Conservation (phyloP, 2,797 vertebrate species). For the Enteromius fasciolatus region DNA sequence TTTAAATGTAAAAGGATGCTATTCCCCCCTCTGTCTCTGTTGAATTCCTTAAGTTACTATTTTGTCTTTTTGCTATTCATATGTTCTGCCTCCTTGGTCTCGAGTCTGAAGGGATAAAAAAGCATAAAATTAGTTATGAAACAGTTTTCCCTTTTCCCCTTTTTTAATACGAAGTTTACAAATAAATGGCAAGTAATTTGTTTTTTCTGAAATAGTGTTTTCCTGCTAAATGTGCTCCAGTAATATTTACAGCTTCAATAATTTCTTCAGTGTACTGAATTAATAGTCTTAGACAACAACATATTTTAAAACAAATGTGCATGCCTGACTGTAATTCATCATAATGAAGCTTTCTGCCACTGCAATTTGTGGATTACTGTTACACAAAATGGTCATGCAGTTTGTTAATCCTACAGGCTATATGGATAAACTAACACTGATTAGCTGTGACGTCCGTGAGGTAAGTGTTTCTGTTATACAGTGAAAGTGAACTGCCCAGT, state of each 20-base stretch:
- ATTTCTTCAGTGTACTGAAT: constrained; percentile 3
- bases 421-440: constrained; percentile 21
- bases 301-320: constrained; percentile 42
- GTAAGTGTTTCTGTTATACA: constrained; percentile 21
- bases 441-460: constrained; percentile 2
- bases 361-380: constrained; percentile 36
- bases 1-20: neutral
- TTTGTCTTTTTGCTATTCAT: neutral
- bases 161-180: neutral
- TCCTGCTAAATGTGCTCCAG: neutral
- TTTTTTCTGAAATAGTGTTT: neutral
- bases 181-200: neutral
- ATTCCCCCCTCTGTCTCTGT: neutral
- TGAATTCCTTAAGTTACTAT: neutral
- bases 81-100: neutral
- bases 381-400: constrained; percentile 6
- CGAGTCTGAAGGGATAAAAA: neutral
- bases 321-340: constrained; percentile 17
- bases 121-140: neutral
- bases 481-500: neutral
- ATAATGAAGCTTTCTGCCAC: constrained; percentile 10
- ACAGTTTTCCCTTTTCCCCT: neutral
- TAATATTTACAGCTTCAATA: neutral
- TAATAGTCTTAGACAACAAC: neutral
- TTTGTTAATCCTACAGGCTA: constrained; percentile 16